Conservation (phyloP, 2,888 invertebrate species). For the Xestia ashworthii region DNA sequence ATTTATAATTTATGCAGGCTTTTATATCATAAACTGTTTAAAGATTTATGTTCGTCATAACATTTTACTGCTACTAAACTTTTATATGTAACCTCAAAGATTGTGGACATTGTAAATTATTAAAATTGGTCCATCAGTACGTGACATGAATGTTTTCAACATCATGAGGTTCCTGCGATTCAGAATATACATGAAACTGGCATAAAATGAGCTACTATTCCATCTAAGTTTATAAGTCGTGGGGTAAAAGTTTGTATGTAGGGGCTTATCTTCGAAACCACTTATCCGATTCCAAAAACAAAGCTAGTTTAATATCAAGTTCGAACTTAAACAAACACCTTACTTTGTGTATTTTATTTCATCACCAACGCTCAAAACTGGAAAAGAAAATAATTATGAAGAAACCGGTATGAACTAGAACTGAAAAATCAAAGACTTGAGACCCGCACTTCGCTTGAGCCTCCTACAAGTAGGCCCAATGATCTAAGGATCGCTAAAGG, state of each 20-base stretch:
- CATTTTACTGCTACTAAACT: constrained; percentile 12
- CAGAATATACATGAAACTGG: not conserved
- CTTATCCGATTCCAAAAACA: too few species aligned
- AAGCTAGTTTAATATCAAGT: too few species aligned
- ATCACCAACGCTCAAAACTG: not conserved
- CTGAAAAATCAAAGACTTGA: not conserved
- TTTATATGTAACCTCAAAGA: not conserved
- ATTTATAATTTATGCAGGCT: constrained; percentile 1
- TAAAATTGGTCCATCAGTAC: constrained; percentile 16
- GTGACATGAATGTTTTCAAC: not conserved
- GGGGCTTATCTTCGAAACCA: too few species aligned
- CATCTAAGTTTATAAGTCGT: too few species aligned
- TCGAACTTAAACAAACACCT: too few species aligned
- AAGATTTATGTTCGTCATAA: constrained; percentile 14
- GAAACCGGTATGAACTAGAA: not conserved
- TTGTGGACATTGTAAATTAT: constrained; percentile 11
- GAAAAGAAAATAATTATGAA: not conserved
- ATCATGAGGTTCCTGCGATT: not conserved
- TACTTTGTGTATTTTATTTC: too few species aligned
- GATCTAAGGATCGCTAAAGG: too few species aligned
- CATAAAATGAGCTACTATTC: not conserved
- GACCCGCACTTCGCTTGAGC: too few species aligned
- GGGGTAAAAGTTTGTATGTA: too few species aligned
- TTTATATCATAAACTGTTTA: constrained; percentile 1
- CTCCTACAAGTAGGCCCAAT: not conserved